phyloP scores from a whole-genome alignment of 2,888 invertebrate genomes.

The Yponomeuta evonymella region DNA sequence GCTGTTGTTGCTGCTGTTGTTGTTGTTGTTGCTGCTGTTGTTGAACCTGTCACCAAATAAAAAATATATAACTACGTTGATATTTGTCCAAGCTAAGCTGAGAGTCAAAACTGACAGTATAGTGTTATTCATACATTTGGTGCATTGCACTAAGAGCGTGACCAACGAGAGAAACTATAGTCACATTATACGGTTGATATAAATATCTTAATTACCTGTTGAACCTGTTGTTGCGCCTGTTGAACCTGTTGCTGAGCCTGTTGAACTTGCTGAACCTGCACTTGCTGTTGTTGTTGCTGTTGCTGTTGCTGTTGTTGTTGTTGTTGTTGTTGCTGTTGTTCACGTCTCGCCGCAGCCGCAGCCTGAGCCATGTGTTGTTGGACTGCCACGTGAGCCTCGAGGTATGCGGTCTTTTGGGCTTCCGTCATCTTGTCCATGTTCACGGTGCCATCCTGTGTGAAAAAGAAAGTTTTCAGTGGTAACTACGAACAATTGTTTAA shows the following conservation, averaged over 20 bases:
- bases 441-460: slow-evolving; percentile 76
- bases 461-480: background rate
- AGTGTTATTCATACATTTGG: no score
- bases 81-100: no score
- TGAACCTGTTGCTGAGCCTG: slow-evolving; percentile 46
- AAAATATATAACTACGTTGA: no score
- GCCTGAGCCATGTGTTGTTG: slow-evolving; percentile 87
- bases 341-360: slow-evolving; percentile 73
- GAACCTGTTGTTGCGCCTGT: slow-evolving; percentile 62
- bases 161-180: no score
- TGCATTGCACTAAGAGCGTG: no score
- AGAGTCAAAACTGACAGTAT: no score
- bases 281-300: slow-evolving; percentile 25
- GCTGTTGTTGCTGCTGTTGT: slow-evolving; percentile 58
- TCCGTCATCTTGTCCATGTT: slow-evolving; percentile 87
- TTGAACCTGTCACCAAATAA: slow-evolving; percentile 32
- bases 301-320: slow-evolving; percentile 41
- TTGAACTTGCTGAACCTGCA: slow-evolving; percentile 31
- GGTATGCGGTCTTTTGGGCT: slow-evolving; percentile 83
- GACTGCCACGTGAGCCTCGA: slow-evolving; percentile 84
- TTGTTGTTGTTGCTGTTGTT: slow-evolving; percentile 65
- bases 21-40: slow-evolving; percentile 43
- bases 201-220: slow-evolving; percentile 33
- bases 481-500: no score
- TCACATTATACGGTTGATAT: no score